Evolutionary conservation across 2,888 invertebrate genomes (phyloP).

Genomic region (Glaucopsyche alexis): DNA sequence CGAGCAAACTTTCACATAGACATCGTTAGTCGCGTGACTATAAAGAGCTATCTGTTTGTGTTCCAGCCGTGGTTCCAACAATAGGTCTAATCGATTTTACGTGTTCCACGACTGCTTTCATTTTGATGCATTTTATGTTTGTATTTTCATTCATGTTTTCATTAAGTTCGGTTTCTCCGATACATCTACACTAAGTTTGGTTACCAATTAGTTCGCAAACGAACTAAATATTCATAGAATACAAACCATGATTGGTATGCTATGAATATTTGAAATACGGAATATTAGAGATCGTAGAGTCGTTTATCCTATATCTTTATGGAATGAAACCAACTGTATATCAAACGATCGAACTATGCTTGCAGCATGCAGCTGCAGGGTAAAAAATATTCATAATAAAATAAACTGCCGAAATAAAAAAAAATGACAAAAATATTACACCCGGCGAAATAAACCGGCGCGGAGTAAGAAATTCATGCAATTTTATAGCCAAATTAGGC

Average conservation of each 20-base stretch:
- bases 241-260: background rate
- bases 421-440: no score
- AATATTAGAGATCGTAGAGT: background rate
- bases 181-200: background rate
- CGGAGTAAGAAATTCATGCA: no score
- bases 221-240: background rate
- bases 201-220: background rate
- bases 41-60: conserved; percentile 1
- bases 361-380: background rate
- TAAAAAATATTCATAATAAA: no score
- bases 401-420: no score
- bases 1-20: conserved; percentile 5
- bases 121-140: background rate
- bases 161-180: background rate
- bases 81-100: conserved; percentile 23
- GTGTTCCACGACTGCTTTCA: conserved; percentile 8
- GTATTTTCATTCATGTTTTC: background rate
- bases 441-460: no score
- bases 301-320: background rate
- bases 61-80: background rate
- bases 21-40: background rate
- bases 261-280: background rate
- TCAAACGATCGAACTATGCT: background rate
- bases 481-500: no score
- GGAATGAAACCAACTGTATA: background rate